Evolutionary conservation across 2,113 vertebrate genomes (phyloP), one percentile per base, ranked within the genome.

Genomic region (Tamias sibiricus): DNA sequence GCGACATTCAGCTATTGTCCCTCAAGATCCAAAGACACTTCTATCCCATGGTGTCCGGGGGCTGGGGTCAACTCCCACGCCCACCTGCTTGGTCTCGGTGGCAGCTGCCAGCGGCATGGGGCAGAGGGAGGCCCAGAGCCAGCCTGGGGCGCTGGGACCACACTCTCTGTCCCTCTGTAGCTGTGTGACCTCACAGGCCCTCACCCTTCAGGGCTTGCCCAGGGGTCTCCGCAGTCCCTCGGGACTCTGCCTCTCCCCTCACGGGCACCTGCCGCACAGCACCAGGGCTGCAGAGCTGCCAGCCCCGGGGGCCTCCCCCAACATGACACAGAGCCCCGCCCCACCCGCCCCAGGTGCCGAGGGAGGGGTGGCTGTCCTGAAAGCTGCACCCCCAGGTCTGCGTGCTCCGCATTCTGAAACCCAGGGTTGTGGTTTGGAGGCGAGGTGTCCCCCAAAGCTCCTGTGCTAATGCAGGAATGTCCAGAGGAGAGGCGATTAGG

Each of bases 351-450:
- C 17, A 2, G 4, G 32, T 47, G 57, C 66, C 4, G 0, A 32
- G 19, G 35, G 9, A 0, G n/a, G n/a, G 22, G 28, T 35, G 35
- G 2, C 5, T 9, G 8, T 17, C 32, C 35, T 6, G 11, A 11
- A 69, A 17, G 30, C 6, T 19, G 24, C 40, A 8, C 40, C 40
- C 26, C 28, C 35, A 28, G 62, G 22, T 16, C 32, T 19, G 8
- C 32, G 12, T 44, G 30, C 24, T 35, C 3, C 66, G 49, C 35
- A 37, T 44, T 49, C n/a, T 24, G 71, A 69, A 90, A 12, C 76
- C 82, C 66, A 83, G 62, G 20, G 54, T 20, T 4, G 20, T 57
- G 54, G 54, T 57, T 59, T 59, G 57, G 7, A 59, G 5, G 24
- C 26, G 57, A 59, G 19, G 57, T 26, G 57, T 22, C 57, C 57